Evolutionary conservation across 2,888 invertebrate genomes (phyloP).

Genomic region (Scaptomyza tumidula): DNA sequence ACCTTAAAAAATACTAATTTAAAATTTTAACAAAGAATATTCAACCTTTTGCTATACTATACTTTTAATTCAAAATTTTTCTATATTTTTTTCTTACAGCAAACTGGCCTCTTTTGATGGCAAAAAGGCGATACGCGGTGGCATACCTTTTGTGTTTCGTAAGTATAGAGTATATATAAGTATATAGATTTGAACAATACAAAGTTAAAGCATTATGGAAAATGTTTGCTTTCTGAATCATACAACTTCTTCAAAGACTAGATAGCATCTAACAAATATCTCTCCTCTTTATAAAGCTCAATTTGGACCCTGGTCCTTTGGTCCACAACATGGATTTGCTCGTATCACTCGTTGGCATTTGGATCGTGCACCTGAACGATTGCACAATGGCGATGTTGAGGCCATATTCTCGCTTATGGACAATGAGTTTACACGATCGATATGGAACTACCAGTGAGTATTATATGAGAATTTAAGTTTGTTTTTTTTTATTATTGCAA

Average conservation of each 20-base stretch:
- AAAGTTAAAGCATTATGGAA: too few species aligned
- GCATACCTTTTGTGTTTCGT: slow-evolving; percentile 99
- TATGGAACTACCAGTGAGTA: slow-evolving; percentile 96
- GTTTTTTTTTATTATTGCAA: too few species aligned
- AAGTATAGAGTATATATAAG: too few species aligned
- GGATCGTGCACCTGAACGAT: slow-evolving; percentile 93
- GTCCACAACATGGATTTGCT: slow-evolving; percentile 98
- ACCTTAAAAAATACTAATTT: too few species aligned
- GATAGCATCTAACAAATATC: not conserved
- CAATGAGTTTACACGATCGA: slow-evolving; percentile 94
- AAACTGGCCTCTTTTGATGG: slow-evolving; percentile 98
- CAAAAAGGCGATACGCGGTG: slow-evolving; percentile 97
- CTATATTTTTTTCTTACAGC: slow-evolving; percentile 86
- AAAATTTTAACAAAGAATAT: too few species aligned
- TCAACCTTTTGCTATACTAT: too few species aligned
- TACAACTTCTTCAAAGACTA: not conserved
- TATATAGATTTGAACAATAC: too few species aligned
- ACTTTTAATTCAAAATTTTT: too few species aligned
- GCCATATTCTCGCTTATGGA: slow-evolving; percentile 96
- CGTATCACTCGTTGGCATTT: slow-evolving; percentile 96
- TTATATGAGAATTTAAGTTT: slow-evolving; percentile 46
- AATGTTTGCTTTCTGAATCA: too few species aligned
- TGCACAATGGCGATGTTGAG: slow-evolving; percentile 96
- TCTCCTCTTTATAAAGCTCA: slow-evolving; percentile 88
- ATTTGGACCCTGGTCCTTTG: slow-evolving; percentile 97